Conservation (phyloP, 2,113 vertebrate species). For the Hemiscyllium ocellatum region DNA sequence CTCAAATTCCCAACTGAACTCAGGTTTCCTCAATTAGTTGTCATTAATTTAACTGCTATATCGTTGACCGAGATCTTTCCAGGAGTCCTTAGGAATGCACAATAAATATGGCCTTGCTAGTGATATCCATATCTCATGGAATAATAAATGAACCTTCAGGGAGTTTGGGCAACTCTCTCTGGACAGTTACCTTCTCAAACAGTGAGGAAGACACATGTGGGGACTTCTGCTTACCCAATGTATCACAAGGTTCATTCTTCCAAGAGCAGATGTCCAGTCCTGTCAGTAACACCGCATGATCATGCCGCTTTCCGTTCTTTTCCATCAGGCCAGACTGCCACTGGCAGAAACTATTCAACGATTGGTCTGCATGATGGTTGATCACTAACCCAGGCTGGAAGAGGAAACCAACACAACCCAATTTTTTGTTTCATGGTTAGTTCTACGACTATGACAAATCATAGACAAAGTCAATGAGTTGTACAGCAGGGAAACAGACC, state of each 20-base stretch:
- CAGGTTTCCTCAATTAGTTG: neutral
- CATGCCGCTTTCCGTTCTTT: constrained; percentile 84
- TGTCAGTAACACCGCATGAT: constrained; percentile 88
- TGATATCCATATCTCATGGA: neutral
- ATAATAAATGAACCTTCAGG: neutral
- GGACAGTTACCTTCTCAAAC: too few species aligned
- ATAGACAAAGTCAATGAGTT: too few species aligned
- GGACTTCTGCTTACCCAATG: constrained; percentile 67
- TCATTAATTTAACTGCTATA: neutral
- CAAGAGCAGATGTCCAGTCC: constrained; percentile 97
- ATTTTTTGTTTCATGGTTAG: neutral
- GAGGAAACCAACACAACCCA: constrained; percentile 39
- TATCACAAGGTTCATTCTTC: constrained; percentile 98
- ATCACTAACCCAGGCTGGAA: constrained; percentile 76
- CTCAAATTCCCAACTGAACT: neutral
- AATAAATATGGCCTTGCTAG: neutral
- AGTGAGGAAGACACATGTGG: neutral
- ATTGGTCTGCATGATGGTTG: constrained; percentile 92
- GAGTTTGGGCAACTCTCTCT: neutral
- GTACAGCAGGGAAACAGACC: too few species aligned
- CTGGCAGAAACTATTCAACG: constrained; percentile 94
- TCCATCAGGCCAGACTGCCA: constrained; percentile 89
- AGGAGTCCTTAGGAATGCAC: neutral
- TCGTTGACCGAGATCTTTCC: neutral
- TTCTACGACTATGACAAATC: neutral